Percentiles rank a stretch among this genome's conserved stretches.
phyloP scores from a whole-genome alignment of 2,113 vertebrate species.

The Malurus alboscapulatus region DNA sequence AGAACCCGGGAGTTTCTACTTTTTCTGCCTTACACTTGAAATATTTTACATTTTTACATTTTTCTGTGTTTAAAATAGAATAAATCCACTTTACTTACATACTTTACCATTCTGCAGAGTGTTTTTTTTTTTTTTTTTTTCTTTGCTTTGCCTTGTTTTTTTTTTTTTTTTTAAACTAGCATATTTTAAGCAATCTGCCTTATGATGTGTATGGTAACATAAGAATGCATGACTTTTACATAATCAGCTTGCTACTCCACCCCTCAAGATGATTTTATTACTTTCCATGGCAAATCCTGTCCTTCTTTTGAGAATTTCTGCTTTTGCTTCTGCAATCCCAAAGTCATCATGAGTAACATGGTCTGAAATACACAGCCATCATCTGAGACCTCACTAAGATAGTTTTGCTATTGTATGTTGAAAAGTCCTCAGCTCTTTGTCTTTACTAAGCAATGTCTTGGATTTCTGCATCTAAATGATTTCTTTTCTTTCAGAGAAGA shows the following conservation, averaged over 20 bases:
- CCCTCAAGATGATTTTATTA: background rate
- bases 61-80: background rate
- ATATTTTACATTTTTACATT: background rate
- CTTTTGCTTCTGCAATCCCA: background rate
- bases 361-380: background rate
- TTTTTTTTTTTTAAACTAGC: background rate
- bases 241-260: background rate
- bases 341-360: background rate
- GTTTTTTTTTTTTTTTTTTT: background rate
- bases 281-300: background rate
- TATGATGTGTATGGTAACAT: background rate
- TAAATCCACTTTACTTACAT: background rate
- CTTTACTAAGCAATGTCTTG: background rate
- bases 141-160: background rate
- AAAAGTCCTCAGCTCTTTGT: background rate
- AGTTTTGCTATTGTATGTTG: background rate
- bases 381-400: background rate
- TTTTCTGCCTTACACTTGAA: background rate
- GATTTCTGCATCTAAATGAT: background rate
- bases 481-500: background rate
- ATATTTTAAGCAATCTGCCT: background rate
- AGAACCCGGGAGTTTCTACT: background rate
- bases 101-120: background rate
- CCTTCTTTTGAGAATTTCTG: background rate
- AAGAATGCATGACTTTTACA: background rate